These are phyloP conservation scores for Pachycephala philippinensis DNA, from an alignment of 2,113 vertebrate genomes.

Conservation along the genomic window DNA sequence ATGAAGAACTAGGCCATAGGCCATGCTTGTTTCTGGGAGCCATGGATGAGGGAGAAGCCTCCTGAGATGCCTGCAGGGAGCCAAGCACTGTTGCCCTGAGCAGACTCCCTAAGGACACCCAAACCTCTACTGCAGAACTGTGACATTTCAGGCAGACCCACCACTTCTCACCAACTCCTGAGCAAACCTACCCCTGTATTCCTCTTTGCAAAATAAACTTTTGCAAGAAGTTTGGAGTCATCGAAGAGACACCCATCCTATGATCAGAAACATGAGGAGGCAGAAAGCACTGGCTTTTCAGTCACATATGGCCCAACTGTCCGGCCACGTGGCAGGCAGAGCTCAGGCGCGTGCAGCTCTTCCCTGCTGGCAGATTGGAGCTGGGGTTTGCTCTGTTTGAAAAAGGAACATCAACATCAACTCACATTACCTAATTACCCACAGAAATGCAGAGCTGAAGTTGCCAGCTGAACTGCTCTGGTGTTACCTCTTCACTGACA, in stretches of 20 bases:
- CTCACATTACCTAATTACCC: too few relatives aligned
- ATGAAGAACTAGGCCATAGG: not conserved
- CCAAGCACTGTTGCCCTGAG: not conserved
- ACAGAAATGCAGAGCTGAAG: fast-evolving
- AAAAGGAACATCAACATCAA: not conserved
- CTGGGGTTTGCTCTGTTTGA: not conserved
- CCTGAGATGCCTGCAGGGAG: not conserved
- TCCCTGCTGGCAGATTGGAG: fast-evolving
- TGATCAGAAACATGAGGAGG: not conserved
- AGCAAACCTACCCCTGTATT: not conserved
- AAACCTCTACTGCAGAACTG: not conserved
- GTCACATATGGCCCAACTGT: fast-evolving
- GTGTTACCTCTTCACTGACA: not conserved
- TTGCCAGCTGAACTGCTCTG: not conserved
- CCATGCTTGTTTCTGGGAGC: not conserved
- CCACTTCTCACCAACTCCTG: not conserved
- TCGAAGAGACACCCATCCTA: not conserved
- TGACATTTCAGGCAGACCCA: not conserved
- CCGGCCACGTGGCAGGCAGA: fast-evolving
- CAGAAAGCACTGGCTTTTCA: not conserved
- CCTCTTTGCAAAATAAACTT: not conserved
- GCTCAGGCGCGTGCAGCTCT: fast-evolving
- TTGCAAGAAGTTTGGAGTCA: not conserved
- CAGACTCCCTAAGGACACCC: not conserved
- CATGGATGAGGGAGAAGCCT: not conserved